Base-by-base conservation (phyloP, 2,797 vertebrate genomes). In the Peromyscus attwateri region DNA sequence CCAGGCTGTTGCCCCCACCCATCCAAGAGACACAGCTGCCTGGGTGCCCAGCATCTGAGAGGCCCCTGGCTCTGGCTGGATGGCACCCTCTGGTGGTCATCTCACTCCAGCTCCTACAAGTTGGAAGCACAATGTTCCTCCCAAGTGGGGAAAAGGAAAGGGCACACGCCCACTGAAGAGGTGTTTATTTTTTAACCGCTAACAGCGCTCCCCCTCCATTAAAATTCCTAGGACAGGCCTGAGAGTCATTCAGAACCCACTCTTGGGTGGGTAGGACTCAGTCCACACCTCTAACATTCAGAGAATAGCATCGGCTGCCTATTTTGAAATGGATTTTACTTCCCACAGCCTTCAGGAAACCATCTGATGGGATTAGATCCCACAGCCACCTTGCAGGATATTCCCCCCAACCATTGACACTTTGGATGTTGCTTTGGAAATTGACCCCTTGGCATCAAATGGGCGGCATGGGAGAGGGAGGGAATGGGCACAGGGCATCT, bases 61-160 rank as follows among this genome's bases (percentile, higher is more conserved):
- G 46, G 83, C 12, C 73, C 49, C 57, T 29, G 62, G 80, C 46
- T 43, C 84, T 6, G n/a, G 4, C 71, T n/a, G 0, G 34, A 64
- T 27, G 29, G 10, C 17, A 43, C 83, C 89, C 80, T 66, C 95
- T 88, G 81, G 81, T 73, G 82, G 77, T n/a, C 6, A 49, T 21
- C 62, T 37, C 27, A 9, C 55, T 89, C 88, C 52, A 8, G 76
- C 85, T 94, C 92, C 91, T 95, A 97, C 94, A 93, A 60, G 95
- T 96, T 87, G 97, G 98, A 99, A 99, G 99, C 99, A 99, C 98
- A 99, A 98, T 98, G 98, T 97, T 96, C 97, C 95, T 97, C 97
- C 96, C 55, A 49, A 84, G 92, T 81, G 75, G 96, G 90, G 96
- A 92, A 92, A 96, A 97, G 90, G 84, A 87, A 97, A 1, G n/a